A percentile compares a stretch with the other conserved stretches of the same genome.
These are phyloP conservation scores for Temnothorax curvispinosus DNA, from an alignment of 1,140 invertebrate genomes.

Conservation along the genomic window DNA sequence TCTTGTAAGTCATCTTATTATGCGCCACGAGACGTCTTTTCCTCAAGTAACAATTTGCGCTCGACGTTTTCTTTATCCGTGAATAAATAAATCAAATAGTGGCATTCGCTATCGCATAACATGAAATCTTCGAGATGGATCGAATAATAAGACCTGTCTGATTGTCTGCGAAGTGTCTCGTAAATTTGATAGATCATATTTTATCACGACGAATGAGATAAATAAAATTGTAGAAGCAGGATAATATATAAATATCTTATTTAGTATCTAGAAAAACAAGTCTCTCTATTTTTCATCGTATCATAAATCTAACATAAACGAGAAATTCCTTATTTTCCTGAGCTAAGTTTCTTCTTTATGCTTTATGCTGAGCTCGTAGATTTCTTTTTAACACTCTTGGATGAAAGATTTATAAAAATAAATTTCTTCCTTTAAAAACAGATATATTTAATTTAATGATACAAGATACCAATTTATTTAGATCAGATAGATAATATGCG, in stretches of 20 bases:
- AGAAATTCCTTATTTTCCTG: background rate
- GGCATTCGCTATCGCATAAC: background rate
- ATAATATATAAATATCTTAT: background rate
- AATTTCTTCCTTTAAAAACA: background rate
- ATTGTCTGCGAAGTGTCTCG: background rate
- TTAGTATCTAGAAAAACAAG: background rate
- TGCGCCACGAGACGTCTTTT: background rate
- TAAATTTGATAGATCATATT: background rate
- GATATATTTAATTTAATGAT: background rate
- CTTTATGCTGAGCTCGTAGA: background rate
- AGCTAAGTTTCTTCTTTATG: background rate
- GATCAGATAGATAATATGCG: background rate
- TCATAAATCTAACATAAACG: background rate
- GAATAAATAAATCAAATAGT: conserved; percentile 33
- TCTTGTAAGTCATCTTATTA: conserved; percentile 46
- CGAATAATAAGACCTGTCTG: background rate
- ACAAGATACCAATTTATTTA: background rate
- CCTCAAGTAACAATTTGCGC: conserved; percentile 4
- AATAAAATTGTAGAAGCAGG: background rate
- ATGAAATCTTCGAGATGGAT: background rate
- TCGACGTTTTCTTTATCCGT: background rate
- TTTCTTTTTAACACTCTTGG: background rate
- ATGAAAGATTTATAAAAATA: background rate
- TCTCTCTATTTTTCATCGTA: background rate
- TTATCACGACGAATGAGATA: background rate